phyloP scores from a whole-genome alignment of 2,888 invertebrate genomes.

The Leucophenga montana region DNA sequence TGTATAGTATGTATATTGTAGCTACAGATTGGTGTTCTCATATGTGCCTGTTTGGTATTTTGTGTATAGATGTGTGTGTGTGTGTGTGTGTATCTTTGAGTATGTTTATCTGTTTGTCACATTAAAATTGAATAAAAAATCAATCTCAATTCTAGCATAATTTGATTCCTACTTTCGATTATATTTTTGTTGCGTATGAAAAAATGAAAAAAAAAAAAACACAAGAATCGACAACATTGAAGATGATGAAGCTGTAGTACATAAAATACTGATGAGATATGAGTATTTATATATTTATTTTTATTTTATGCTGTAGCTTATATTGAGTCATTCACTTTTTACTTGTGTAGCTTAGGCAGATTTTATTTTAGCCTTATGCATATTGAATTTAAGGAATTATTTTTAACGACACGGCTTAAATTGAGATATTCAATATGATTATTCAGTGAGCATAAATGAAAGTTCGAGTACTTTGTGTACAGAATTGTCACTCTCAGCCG shows the following conservation, averaged over 20 bases:
- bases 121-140: constrained; percentile 73
- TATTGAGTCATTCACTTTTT: constrained; percentile 21
- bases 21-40: constrained; percentile 30
- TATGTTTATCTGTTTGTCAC: constrained; percentile 68
- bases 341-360: background rate
- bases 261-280: constrained; percentile 15
- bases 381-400: no score
- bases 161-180: constrained; percentile 68
- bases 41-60: constrained; percentile 19
- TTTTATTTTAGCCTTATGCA: background rate
- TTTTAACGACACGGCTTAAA: no score
- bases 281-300: constrained; percentile 9
- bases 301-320: background rate
- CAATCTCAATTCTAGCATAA: constrained; percentile 72
- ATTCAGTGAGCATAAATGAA: no score
- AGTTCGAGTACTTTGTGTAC: no score
- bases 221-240: background rate
- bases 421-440: no score
- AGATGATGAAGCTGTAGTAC: background rate
- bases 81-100: constrained; percentile 40
- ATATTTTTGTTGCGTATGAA: constrained; percentile 35
- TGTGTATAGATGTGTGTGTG: constrained; percentile 32
- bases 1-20: constrained; percentile 37
- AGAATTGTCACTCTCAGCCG: no score
- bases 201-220: constrained; percentile 12